Evolutionary conservation across 2,797 vertebrate genomes (phyloP).

Genomic region (Esox lucius): DNA sequence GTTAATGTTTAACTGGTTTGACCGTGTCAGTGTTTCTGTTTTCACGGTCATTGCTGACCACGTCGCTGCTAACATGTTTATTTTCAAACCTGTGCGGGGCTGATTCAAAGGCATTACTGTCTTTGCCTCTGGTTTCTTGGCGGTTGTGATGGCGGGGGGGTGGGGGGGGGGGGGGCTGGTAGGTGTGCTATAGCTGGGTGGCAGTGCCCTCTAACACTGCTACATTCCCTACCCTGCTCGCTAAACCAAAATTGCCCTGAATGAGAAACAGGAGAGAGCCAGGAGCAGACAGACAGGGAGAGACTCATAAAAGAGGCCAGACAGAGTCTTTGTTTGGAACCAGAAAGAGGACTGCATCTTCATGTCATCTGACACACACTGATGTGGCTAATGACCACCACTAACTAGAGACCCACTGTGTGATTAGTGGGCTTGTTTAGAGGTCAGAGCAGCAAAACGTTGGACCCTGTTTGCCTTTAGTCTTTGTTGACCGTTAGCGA

Average conservation of each 20-base stretch:
- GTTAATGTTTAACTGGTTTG: not conserved
- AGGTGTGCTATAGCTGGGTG: not conserved
- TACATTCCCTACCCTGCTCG: not conserved
- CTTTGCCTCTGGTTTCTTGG: not conserved
- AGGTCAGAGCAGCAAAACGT: conserved; percentile 16
- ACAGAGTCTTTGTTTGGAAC: not conserved
- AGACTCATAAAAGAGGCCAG: not conserved
- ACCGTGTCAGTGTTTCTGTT: not conserved
- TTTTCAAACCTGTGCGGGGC: not conserved
- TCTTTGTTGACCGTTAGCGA: too few relatives aligned
- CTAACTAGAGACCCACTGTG: conserved; percentile 11
- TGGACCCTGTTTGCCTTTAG: too few relatives aligned
- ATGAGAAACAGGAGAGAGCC: not conserved
- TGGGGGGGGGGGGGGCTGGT: not conserved
- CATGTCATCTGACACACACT: too few relatives aligned
- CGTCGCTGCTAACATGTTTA: not conserved
- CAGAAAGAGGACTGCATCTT: not conserved
- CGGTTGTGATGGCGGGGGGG: not conserved
- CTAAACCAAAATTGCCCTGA: too few relatives aligned
- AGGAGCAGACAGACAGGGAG: not conserved
- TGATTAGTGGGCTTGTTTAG: conserved; percentile 24
- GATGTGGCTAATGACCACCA: too few relatives aligned
- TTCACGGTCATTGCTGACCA: not conserved
- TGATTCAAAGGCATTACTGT: not conserved
- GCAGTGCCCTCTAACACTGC: not conserved